A percentile compares a stretch with the other conserved stretches of the same genome.
These are phyloP conservation scores for Upupa epops DNA, from an alignment of 2,113 vertebrate species.

Conservation along the genomic window DNA sequence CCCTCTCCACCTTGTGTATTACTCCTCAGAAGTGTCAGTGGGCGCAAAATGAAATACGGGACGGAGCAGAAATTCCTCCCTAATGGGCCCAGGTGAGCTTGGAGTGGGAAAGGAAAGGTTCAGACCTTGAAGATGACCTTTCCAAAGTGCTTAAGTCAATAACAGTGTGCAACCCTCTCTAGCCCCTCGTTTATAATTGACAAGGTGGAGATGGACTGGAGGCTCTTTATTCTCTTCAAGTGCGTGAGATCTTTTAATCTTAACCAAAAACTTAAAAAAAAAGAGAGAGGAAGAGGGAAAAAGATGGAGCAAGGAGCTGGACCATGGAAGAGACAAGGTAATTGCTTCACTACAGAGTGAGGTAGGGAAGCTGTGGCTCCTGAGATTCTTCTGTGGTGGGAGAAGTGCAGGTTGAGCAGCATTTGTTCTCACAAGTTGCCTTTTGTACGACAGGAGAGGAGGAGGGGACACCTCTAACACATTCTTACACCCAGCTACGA, in stretches of 20 bases:
- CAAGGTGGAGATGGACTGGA: slow-evolving; percentile 53
- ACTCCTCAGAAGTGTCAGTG: slow-evolving; percentile 53
- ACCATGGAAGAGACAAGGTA: neutral
- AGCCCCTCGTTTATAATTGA: slow-evolving; percentile 39
- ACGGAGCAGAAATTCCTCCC: slow-evolving; percentile 48
- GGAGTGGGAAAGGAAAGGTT: slow-evolving; percentile 15
- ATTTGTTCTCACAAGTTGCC: neutral
- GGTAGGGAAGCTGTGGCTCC: neutral
- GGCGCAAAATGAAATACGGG: slow-evolving; percentile 40
- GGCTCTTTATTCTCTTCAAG: slow-evolving; percentile 40
- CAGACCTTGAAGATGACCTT: slow-evolving; percentile 67
- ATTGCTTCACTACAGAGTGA: neutral
- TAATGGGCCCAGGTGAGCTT: slow-evolving; percentile 72
- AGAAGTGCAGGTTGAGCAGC: neutral
- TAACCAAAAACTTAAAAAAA: neutral
- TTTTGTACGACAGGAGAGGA: neutral
- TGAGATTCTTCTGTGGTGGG: neutral
- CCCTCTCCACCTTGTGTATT: slow-evolving; percentile 5
- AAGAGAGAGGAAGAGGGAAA: rapidly evolving
- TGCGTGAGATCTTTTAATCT: slow-evolving; percentile 43
- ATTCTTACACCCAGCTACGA: neutral
- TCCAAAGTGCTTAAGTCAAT: slow-evolving; percentile 51
- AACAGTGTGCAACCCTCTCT: slow-evolving; percentile 18
- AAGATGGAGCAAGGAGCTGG: neutral
- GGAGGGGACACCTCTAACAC: neutral